phyloP scores from a whole-genome alignment of 2,113 vertebrate genomes.

The Colius striatus region DNA sequence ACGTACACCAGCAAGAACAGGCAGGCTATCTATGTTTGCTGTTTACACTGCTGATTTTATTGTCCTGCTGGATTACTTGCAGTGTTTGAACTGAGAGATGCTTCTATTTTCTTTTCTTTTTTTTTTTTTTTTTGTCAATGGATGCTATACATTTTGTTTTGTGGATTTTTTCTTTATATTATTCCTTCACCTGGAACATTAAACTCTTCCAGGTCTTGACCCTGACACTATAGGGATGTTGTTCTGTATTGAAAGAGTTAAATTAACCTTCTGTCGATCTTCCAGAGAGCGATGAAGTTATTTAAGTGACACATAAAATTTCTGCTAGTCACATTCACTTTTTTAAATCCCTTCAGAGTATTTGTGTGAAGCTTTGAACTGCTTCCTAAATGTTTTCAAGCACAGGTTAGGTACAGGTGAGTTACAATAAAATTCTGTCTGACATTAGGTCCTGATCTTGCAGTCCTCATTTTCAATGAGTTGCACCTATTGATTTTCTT shows the following conservation, averaged over 20 bases:
- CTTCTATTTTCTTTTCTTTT: slow-evolving; percentile 36
- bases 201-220: neutral
- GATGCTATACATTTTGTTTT: neutral
- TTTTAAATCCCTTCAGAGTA: neutral
- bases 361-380: neutral
- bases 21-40: slow-evolving; percentile 63
- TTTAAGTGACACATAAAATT: neutral
- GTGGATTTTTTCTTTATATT: neutral
- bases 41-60: slow-evolving; percentile 72
- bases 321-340: neutral
- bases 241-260: neutral
- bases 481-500: neutral
- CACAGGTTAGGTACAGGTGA: neutral
- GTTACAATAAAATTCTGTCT: neutral
- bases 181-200: neutral
- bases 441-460: neutral
- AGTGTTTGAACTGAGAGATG: slow-evolving; percentile 14
- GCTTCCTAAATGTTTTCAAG: neutral
- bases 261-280: neutral
- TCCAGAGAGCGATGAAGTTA: neutral
- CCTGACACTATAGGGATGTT: neutral
- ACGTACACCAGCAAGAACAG: slow-evolving; percentile 58
- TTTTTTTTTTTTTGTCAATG: neutral
- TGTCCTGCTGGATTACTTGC: slow-evolving; percentile 47
- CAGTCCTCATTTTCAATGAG: neutral